Percentiles rank a stretch among this genome's conserved stretches.
Conservation (phyloP, 2,113 vertebrate species). For the Aldabrachelys gigantea region DNA sequence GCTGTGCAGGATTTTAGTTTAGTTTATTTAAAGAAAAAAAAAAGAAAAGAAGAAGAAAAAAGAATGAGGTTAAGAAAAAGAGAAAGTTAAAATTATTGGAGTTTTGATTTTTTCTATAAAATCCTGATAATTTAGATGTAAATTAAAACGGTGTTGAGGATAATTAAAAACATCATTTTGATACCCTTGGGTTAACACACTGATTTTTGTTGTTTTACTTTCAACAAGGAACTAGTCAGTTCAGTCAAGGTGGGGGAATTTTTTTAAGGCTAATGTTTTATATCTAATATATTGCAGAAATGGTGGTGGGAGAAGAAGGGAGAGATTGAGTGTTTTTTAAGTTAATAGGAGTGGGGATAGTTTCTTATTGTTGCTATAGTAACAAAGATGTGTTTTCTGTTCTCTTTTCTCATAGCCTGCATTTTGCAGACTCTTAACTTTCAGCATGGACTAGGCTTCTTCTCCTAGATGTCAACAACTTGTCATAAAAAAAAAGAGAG, state of each 20-base stretch:
- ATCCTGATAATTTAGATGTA: background rate
- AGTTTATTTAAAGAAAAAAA: background rate
- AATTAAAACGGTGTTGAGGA: background rate
- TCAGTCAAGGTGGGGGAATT: background rate
- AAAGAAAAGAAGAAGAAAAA: background rate
- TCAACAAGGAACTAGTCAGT: slow-evolving; percentile 10
- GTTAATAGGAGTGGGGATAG: background rate
- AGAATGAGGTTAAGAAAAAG: background rate
- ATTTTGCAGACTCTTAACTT: slow-evolving; percentile 14
- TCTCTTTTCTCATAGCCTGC: slow-evolving; percentile 5
- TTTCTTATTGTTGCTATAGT: slow-evolving; percentile 32
- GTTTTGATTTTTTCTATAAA: background rate
- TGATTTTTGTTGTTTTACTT: background rate
- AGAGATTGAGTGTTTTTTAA: background rate
- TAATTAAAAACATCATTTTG: background rate
- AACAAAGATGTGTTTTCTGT: slow-evolving; percentile 4
- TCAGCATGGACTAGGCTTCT: background rate
- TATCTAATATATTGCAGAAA: slow-evolving; percentile 3
- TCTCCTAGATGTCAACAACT: background rate
- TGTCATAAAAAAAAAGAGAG: background rate
- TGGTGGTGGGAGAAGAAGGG: background rate
- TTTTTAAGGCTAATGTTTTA: background rate
- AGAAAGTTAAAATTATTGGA: accelerated
- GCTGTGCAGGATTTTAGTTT: background rate
- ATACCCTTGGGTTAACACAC: background rate